Conservation (phyloP, 2,113 vertebrate species). For the Rhineura floridana region DNA sequence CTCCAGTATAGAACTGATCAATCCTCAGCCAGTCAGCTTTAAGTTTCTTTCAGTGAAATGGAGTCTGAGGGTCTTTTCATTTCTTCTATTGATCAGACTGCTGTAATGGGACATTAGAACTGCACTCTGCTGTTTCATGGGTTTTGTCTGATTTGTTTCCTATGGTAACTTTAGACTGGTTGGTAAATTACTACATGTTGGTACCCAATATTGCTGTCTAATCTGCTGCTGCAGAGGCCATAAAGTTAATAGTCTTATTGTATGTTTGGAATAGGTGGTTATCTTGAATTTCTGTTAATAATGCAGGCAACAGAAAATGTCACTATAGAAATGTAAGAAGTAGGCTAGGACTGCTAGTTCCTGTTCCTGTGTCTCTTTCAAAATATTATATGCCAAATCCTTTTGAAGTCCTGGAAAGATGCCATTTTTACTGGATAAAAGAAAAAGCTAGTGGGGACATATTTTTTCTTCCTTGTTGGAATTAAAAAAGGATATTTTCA, state of each 20-base stretch:
- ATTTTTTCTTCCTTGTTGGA: neutral
- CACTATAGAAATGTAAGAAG: neutral
- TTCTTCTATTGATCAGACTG: slow-evolving; percentile 58
- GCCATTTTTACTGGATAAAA: neutral
- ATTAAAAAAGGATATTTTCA: neutral
- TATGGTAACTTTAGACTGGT: slow-evolving; percentile 28
- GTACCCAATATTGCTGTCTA: slow-evolving; percentile 26
- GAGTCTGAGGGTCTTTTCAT: slow-evolving; percentile 53
- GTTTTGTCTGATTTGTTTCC: slow-evolving; percentile 50
- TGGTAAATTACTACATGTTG: slow-evolving; percentile 41
- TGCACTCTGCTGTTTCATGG: slow-evolving; percentile 21
- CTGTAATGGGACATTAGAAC: slow-evolving; percentile 46
- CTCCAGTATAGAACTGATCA: slow-evolving; percentile 57
- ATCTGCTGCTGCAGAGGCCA: slow-evolving; percentile 23
- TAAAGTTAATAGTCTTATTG: slow-evolving; percentile 30
- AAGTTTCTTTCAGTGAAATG: slow-evolving; percentile 47
- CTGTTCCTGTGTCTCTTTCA: neutral
- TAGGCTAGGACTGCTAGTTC: neutral
- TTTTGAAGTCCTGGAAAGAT: neutral
- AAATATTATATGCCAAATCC: neutral
- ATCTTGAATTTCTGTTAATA: slow-evolving; percentile 20
- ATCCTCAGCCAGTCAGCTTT: slow-evolving; percentile 53
- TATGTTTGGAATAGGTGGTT: slow-evolving; percentile 33
- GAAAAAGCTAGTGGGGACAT: neutral
- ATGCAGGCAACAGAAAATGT: neutral